Conservation (phyloP, 35 echinoderm and acorn worm species). For the Acanthaster planci region DNA sequence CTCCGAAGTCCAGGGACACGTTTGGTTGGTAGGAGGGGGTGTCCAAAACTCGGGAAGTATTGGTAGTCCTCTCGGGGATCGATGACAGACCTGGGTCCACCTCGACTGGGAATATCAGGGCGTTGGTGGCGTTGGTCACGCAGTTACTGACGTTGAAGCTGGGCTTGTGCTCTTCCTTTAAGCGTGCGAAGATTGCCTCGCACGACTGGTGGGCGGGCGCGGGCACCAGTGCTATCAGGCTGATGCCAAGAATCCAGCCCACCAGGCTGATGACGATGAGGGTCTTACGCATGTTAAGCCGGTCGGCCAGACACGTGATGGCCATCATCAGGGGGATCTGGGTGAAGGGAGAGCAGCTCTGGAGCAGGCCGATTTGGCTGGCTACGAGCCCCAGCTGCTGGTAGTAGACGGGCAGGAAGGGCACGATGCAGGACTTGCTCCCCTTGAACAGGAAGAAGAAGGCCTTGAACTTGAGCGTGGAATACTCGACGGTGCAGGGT, state of each 20-base stretch:
- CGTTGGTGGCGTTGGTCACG: background rate
- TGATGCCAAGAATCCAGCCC: conserved; percentile 26
- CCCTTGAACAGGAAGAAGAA: conserved; percentile 53
- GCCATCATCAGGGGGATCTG: conserved; percentile 35
- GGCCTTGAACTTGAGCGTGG: conserved; percentile 44
- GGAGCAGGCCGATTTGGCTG: conserved; percentile 34
- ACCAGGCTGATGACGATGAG: conserved; percentile 33
- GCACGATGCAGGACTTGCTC: conserved; percentile 45
- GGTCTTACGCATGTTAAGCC: conserved; percentile 34
- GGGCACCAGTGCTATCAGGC: conserved; percentile 22
- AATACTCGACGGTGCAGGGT: background rate
- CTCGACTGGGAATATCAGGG: no score
- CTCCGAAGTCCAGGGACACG: background rate
- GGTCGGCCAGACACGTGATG: conserved; percentile 43
- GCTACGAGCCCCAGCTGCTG: conserved; percentile 40
- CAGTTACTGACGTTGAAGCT: background rate
- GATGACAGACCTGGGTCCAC: background rate
- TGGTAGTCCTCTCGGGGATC: background rate
- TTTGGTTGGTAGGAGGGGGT: background rate
- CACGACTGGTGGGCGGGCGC: background rate
- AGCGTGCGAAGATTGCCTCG: background rate
- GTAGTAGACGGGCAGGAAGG: conserved; percentile 44
- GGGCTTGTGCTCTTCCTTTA: conserved; percentile 7
- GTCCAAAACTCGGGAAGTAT: background rate
- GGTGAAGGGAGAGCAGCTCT: conserved; percentile 43